Evolutionary conservation across 2,797 vertebrate species (phyloP), one percentile per base, ranked within the genome.

Genomic region (Bovichtus diacanthus): DNA sequence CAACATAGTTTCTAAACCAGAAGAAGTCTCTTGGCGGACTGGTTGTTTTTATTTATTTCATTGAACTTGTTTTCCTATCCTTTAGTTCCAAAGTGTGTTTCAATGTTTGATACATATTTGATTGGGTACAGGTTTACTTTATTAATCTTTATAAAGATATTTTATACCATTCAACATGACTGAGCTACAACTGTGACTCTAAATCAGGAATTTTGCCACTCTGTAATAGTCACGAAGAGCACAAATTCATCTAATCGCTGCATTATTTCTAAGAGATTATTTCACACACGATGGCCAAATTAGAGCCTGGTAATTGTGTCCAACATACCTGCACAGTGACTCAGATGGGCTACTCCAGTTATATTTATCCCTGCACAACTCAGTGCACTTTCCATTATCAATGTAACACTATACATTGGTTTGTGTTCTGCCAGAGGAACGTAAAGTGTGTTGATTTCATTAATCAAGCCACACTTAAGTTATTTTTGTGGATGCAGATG

Each of bases 401-500:
- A 31, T 46, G 61, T 34, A 34, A 16, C 23, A 55, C 10, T 5
- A 9, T 47, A 38, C 27, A 53, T 15, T 19, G 0, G 8, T 63
- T 71, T 47, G 25, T 65, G 43, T 43, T 27, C 18, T 53, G 25
- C 55, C 27, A 39, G 61, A 55, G 12, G 27, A 72, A 59, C 25
- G 38, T 43, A 36, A 25, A 43, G 4, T 56, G 49, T 3, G 3
- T 19, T 65, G 4, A 31, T 60, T 63, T 18, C 19, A 56, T 36
- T 31, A 67, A 73, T 73, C 38, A 63, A 36, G 21, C 15, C 25
- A 21, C 19, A 23, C 9, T 29, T 43, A 38, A 64, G 29, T 36
- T 46, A 25, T 50, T 61, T 58, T 62, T 38, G 9, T 82, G 47
- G 9, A 47, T 67, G 18, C 36, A 70, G 47, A 71, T 38, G 29